A percentile compares a stretch with the other conserved stretches of the same genome.
Conservation (phyloP, 2,888 invertebrate genomes). For the Aspidiotus destructor region DNA sequence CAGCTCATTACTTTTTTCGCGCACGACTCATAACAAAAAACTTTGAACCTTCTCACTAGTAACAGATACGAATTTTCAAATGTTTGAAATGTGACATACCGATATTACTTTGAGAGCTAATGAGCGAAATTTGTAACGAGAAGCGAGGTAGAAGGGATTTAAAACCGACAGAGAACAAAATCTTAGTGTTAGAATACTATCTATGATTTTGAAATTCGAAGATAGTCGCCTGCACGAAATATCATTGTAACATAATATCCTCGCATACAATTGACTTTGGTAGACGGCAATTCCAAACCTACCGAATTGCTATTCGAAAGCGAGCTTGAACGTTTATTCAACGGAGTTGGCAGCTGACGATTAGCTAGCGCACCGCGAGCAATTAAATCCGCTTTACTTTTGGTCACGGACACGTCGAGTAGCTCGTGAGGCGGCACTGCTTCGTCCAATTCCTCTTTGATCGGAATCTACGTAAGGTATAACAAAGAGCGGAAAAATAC, state of each 20-base stretch:
- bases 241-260: not conserved
- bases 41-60: too few species aligned
- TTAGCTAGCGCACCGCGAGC: slow-evolving; percentile 60
- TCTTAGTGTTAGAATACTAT: too few species aligned
- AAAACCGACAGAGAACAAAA: too few species aligned
- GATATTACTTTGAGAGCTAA: too few species aligned
- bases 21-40: too few species aligned
- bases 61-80: too few species aligned
- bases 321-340: slow-evolving; percentile 42
- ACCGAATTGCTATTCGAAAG: slow-evolving; percentile 58
- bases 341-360: slow-evolving; percentile 52
- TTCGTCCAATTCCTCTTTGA: slow-evolving; percentile 64
- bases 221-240: slow-evolving; percentile 2
- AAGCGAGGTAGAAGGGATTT: too few species aligned
- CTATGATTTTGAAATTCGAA: not conserved
- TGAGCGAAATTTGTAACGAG: too few species aligned
- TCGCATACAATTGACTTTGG: not conserved
- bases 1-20: too few species aligned
- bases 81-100: too few species aligned
- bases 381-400: slow-evolving; percentile 77
- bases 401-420: slow-evolving; percentile 75
- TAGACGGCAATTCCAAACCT: slow-evolving; percentile 37
- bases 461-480: slow-evolving; percentile 22
- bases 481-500: too few species aligned
- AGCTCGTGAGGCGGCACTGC: slow-evolving; percentile 79